Conservation (phyloP, 2,797 vertebrate genomes). For the Gambelia wislizenii region DNA sequence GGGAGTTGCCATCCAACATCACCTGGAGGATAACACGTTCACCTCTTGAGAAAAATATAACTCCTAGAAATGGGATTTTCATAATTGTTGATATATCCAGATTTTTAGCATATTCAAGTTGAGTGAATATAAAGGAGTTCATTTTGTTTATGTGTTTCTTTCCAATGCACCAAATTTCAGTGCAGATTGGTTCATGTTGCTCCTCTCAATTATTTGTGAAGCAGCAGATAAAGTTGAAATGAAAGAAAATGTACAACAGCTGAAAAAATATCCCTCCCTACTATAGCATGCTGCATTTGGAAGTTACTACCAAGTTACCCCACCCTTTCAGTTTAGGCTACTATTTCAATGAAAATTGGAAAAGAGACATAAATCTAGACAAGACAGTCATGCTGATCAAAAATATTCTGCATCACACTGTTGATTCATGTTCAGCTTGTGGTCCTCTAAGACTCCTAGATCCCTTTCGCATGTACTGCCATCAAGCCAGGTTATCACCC, state of each 20-base stretch:
- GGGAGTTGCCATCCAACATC: no score
- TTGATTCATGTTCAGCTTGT: no score
- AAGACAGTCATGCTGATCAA: background rate
- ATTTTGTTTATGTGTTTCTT: background rate
- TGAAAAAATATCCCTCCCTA: background rate
- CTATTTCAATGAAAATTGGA: background rate
- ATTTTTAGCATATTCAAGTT: background rate
- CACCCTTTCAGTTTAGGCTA: background rate
- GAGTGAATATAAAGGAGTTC: background rate
- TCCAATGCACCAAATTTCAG: background rate
- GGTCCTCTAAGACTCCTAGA: no score
- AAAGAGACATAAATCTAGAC: background rate
- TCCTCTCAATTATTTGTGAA: background rate
- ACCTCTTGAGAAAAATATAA: background rate
- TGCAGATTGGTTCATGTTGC: background rate
- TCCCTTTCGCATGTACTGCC: no score
- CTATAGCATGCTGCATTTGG: background rate
- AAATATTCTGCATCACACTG: no score
- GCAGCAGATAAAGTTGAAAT: background rate
- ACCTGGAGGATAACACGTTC: no score
- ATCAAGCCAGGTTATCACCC: no score
- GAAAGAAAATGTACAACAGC: background rate
- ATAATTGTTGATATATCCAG: background rate
- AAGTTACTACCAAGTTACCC: background rate
- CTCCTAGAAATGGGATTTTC: background rate